Base-by-base conservation (phyloP, 2,113 vertebrate species). In the Hirundichthys speculiger region DNA sequence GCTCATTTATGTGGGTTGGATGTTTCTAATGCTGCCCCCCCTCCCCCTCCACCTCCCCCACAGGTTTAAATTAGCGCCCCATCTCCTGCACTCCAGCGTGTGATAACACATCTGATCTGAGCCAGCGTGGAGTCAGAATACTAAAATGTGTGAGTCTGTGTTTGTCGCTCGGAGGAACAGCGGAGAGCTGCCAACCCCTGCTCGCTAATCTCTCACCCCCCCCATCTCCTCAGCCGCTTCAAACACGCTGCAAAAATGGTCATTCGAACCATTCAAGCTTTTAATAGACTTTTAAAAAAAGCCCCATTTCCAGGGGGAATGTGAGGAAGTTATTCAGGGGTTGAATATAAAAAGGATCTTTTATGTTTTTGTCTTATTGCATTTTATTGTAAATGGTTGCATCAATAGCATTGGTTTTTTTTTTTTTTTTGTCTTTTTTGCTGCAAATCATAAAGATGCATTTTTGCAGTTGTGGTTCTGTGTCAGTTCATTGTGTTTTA, bases 71-170 rank as follows among this genome's bases (percentile, higher is more conserved):
- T 92, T 90, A 86, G 85, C 84, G 88, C 85, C 79, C 86, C 78
- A 88, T 91, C 88, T 90, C 78, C 83, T 65, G 75, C 82, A 80
- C 83, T 83, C 73, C 78, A 71, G 73, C 53, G 66, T 83, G 77
- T 85, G 90, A 90, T 88, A 88, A 79, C 88, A 88, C 88, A 82
- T 89, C 75, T 87, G 84, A 91, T 85, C 89, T 82, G 75, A 87
- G 79, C 60, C 64, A 51, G 76, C 55, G 30, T 80, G 77, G 88
- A 86, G 77, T 82, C 79, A 74, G 86, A 90, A 90, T 90, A 79
- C 83, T 82, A 88, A 90, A 86, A 18, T 55, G 65, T 75, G 67
- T 54, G 57, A 67, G 70, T 25, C 41, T 45, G 69, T 64, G 68
- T 41, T 13, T 82, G 79, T 74, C 20, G 54, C 73, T 77, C 61